Evolutionary conservation across 2,113 vertebrate genomes (phyloP), one percentile per base, ranked within the genome.

Genomic region (Tympanuchus pallidicinctus): DNA sequence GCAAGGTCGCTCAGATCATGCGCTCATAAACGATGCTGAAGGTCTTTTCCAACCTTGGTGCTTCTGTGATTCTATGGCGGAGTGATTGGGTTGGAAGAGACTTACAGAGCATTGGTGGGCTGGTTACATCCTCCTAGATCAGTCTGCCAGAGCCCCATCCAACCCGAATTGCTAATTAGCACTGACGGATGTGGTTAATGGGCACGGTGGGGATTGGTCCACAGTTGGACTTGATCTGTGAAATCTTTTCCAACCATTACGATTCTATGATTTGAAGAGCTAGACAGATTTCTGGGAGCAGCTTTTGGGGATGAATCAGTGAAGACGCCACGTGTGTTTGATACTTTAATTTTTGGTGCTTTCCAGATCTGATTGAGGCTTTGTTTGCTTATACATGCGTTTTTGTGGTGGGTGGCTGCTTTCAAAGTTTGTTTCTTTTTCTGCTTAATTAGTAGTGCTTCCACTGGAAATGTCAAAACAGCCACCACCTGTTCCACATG

Each of bases 391-490:
- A 1, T 42, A 10, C 1, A 0, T 19, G 57, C 64, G 70, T 72
- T 13, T 89, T 79, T 82, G 77, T 57, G 77, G 74, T 69, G 45
- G 83, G 83, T 92, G 77, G 65, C 76, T 92, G 88, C 79, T 95
- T 71, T 30, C 65, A 40, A 88, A 70, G 70, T 86, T 90, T 71
- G 25, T 10, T 5, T 73, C n/a, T 52, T 60, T 57, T 70, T 19
- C 86, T 54, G 16, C 74, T 82, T 64, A 79, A 45, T 92, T 90
- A 94, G 57, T 54, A 21, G 36, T 14, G 15, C 54, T 79, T 60
- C 56, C 71, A 88, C 61, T 69, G 36, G 72, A 54, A 48, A 73
- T 78, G 81, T 90, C 93, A 90, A 90, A 94, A 92, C 86, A 93
- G 60, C 86, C 88, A 80, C 81, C 89, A 76, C 92, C 81, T 57